These are phyloP conservation scores for Sylvietta virens DNA, from an alignment of 2,113 vertebrate species.

Conservation along the genomic window DNA sequence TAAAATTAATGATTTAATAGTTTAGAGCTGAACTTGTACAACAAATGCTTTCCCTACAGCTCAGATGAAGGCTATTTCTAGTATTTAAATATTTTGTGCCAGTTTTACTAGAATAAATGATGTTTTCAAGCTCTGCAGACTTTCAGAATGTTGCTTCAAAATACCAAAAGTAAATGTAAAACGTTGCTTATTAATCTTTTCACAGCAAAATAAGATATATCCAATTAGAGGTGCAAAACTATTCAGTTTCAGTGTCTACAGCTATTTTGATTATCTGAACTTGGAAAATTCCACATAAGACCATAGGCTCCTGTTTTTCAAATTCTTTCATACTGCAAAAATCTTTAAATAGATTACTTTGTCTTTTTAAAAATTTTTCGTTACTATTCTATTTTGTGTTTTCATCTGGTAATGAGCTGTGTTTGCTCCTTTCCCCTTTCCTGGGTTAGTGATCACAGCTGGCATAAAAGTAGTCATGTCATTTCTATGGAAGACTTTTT, in stretches of 20 bases:
- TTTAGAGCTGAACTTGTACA: neutral
- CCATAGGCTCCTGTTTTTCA: neutral
- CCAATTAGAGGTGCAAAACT: neutral
- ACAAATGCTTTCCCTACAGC: neutral
- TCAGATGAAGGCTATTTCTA: neutral
- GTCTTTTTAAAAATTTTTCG: neutral
- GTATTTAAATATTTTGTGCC: neutral
- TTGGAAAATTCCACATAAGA: neutral
- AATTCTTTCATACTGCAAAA: neutral
- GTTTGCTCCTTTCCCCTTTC: neutral
- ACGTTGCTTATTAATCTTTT: neutral
- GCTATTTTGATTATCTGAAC: neutral
- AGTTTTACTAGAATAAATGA: neutral
- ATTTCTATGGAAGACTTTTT: neutral
- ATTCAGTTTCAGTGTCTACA: neutral
- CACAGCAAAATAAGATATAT: neutral
- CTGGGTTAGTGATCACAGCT: neutral
- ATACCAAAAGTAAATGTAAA: neutral
- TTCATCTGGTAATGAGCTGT: neutral
- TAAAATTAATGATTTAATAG: conserved; percentile 17
- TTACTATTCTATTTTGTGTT: neutral
- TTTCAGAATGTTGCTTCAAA: neutral
- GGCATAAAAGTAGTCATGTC: neutral
- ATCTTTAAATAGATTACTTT: neutral
- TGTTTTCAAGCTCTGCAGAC: neutral